phyloP scores from a whole-genome alignment of 2,888 invertebrate genomes.

The Caradrina kadenii region DNA sequence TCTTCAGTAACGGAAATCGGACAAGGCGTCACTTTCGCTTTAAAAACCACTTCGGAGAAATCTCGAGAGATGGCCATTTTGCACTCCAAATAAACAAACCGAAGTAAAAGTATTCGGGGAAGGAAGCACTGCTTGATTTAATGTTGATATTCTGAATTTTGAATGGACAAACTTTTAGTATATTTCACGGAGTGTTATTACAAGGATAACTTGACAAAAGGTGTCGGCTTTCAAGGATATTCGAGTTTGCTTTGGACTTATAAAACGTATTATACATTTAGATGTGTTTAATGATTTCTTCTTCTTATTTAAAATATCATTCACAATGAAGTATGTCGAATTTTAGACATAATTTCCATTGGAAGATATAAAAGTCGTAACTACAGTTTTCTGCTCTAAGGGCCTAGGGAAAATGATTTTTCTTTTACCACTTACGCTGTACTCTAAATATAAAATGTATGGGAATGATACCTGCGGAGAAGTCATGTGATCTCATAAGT shows the following conservation, averaged over 20 bases:
- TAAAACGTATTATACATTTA: conserved; percentile 37
- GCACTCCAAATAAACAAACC: conserved; percentile 54
- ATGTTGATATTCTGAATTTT: conserved; percentile 55
- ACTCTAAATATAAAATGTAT: too few relatives aligned
- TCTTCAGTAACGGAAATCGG: conserved; percentile 47
- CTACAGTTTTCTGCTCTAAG: too few relatives aligned
- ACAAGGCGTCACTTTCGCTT: conserved; percentile 47
- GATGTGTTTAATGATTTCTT: conserved; percentile 16
- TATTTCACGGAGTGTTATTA: conserved; percentile 56
- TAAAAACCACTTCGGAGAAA: conserved; percentile 49
- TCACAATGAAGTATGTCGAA: not conserved
- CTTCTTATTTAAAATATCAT: conserved; percentile 17
- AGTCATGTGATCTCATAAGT: too few relatives aligned
- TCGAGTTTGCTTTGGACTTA: conserved; percentile 31
- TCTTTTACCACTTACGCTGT: too few relatives aligned
- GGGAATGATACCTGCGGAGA: too few relatives aligned
- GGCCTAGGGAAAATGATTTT: too few relatives aligned
- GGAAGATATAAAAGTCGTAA: too few relatives aligned
- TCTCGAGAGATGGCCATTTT: conserved; percentile 43
- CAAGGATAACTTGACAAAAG: conserved; percentile 54
- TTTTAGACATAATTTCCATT: not conserved
- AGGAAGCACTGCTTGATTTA: conserved; percentile 51
- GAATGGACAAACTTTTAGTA: conserved; percentile 61
- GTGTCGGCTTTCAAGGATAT: conserved; percentile 42
- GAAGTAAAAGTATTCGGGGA: conserved; percentile 34